phyloP scores from a whole-genome alignment of 1,140 invertebrate genomes.

The Ceratitis capitata region DNA sequence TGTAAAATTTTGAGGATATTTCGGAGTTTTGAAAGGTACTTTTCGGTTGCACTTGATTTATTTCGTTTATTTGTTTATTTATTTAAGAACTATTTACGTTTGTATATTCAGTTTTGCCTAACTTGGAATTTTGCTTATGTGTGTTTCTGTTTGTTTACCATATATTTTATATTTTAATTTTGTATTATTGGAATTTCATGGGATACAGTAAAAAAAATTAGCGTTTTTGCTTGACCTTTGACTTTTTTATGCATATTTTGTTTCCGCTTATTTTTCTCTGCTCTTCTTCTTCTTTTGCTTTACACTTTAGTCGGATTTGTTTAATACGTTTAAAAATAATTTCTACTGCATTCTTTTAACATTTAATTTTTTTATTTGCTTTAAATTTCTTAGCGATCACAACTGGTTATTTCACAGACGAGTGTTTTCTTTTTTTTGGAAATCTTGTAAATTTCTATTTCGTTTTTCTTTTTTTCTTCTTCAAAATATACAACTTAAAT shows the following conservation, averaged over 20 bases:
- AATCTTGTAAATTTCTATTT: constrained; percentile 35
- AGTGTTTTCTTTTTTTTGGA: constrained; percentile 36
- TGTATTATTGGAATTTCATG: constrained; percentile 23
- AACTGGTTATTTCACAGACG: constrained; percentile 28
- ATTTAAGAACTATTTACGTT: no score
- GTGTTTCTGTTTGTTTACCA: neutral
- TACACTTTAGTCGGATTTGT: constrained; percentile 40
- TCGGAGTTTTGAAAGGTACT: constrained; percentile 43
- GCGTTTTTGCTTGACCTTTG: constrained; percentile 39
- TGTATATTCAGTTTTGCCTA: no score
- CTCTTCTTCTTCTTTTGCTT: constrained; percentile 39
- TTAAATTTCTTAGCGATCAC: constrained; percentile 29
- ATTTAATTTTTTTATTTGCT: constrained; percentile 42
- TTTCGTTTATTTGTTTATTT: constrained; percentile 35
- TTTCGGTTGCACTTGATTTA: constrained; percentile 44
- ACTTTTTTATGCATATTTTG: neutral
- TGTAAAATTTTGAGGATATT: constrained; percentile 49
- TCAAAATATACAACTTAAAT: neutral
- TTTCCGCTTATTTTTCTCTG: constrained; percentile 44
- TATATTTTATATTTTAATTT: neutral
- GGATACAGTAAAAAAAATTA: neutral
- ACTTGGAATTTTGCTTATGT: neutral
- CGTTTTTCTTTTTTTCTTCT: neutral
- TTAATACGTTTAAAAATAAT: constrained; percentile 43
- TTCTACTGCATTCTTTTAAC: constrained; percentile 41